Evolutionary conservation across 1,140 invertebrate genomes (phyloP), one percentile per base, ranked within the genome.

Genomic region (Bombus polaris): DNA sequence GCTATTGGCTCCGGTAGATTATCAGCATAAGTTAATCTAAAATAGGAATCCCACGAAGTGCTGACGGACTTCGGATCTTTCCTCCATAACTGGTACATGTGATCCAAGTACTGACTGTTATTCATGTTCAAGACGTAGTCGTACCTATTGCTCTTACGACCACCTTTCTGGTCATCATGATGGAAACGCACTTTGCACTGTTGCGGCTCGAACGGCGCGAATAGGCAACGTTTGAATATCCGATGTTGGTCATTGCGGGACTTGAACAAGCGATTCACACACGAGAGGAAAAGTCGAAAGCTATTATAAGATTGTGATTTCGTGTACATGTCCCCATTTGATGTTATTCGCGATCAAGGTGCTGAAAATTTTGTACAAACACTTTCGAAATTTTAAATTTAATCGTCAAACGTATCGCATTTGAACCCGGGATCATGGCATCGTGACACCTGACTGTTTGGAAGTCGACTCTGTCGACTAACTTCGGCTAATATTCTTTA

Each of bases 11-110:
- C 12, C 1, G 37, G 15, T 12, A 88, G 28, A 18, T 78, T 70
- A 1, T 72, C 53, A 6, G 75, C 8, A 8, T 85, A 32, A 44
- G 95, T 94, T 53, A 93, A 91, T 62, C 79, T 82, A 86, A 96
- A 96, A 81, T 95, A 95, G 9, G 88, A 79, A 57, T 95, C 94
- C 95, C 96, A 96, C 0, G 95, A 95, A 83, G 77, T 13, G 28
- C 68, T 83, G 5, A 94, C 92, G 0, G 93, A 93, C 0, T 85
- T 88, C 13, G 76, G 80, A 53, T 94, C 79, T 13, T 89, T 86
- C 3, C 75, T 44, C 93, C 93, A 94, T 0, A 39, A 32, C 0
- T 87, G 79, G 66, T 94, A 93, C 25, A 93, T 81, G 12, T 91
- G n/a, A 9, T 94, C 92, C 37, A 94, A 83, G 62, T 93, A 94